Base-by-base conservation (phyloP, 92 coral and sea anemone species). In the Palythoa grandiflora region DNA sequence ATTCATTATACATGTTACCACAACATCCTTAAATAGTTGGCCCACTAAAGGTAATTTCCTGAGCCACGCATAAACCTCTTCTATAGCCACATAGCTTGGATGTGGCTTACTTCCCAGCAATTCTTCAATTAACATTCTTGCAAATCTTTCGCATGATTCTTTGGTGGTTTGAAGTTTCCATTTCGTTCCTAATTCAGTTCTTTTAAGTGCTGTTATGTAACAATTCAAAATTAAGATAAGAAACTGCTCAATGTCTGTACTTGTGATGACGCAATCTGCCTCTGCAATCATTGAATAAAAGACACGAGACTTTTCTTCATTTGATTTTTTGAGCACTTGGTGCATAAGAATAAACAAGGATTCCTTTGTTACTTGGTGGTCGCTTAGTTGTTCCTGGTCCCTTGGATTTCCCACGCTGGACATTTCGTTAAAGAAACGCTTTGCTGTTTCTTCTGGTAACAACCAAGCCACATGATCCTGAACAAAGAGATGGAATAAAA, bases 391-490 rank as follows among this genome's bases (percentile, higher is more conserved):
- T 19, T 80, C 78, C 2, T 87, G 79, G 14, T 92, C 87, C 60
- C 83, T 91, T 78, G 93, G 75, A 28, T 73, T 70, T 71, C 91
- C 94, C 78, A 93, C 77, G 39, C 87, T 89, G 68, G 88, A 90
- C 92, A 93, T 95, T 89, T 93, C 96, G 50, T 91, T 95, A 77
- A 93, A 95, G 83, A 95, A 81, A n/a, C 96, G 90, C n/a, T 79
- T 87, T 19, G 90, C 92, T 60, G 84, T 83, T 63, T 74, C 89
- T 68, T 91, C 96, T 66, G 98, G 96, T 14, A 95, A 76, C 28
- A 95, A 87, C 98, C 98, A 95, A 35, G 93, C 83, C 50, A 88
- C 87, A 71, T 83, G 95, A 51, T 91, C 89, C 98, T 95, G 50
- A 2, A 28, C 0, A 28, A 28, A 81, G 39, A 73, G 13, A 15